Evolutionary conservation across 2,888 invertebrate genomes (phyloP).

Genomic region (Plagodis pulveraria): DNA sequence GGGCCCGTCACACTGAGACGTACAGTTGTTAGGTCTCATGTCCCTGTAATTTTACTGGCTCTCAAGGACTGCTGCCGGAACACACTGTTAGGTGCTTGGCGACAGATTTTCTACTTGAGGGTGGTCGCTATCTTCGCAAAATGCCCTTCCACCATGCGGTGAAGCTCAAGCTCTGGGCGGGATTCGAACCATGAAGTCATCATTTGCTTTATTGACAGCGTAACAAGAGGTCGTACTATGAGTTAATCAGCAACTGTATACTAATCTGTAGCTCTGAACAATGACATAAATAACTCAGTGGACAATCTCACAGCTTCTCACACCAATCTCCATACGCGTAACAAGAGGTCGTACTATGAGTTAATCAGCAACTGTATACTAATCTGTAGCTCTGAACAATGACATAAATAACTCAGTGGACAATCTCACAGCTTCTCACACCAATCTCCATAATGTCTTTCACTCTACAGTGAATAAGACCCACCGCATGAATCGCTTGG

Average conservation of each 20-base stretch:
- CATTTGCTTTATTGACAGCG: too few relatives aligned
- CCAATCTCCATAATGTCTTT: constrained; percentile 19
- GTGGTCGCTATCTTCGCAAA: too few relatives aligned
- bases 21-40: too few relatives aligned
- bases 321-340: constrained; percentile 18
- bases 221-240: too few relatives aligned
- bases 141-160: too few relatives aligned
- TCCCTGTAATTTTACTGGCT: too few relatives aligned
- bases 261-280: neutral
- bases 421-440: constrained; percentile 17
- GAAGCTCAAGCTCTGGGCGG: too few relatives aligned
- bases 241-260: neutral
- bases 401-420: constrained; percentile 13
- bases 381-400: neutral
- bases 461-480: constrained; percentile 20
- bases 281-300: constrained; percentile 11
- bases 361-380: neutral
- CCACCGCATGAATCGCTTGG: constrained; percentile 28
- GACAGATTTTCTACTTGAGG: too few relatives aligned
- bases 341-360: neutral
- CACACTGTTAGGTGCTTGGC: too few relatives aligned
- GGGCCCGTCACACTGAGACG: too few relatives aligned
- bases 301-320: constrained; percentile 16
- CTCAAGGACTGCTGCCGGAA: too few relatives aligned
- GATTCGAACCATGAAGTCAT: too few relatives aligned